Evolutionary conservation across 2,113 vertebrate species (phyloP), one percentile per base, ranked within the genome.

Genomic region (Pycnonotus jocosus): DNA sequence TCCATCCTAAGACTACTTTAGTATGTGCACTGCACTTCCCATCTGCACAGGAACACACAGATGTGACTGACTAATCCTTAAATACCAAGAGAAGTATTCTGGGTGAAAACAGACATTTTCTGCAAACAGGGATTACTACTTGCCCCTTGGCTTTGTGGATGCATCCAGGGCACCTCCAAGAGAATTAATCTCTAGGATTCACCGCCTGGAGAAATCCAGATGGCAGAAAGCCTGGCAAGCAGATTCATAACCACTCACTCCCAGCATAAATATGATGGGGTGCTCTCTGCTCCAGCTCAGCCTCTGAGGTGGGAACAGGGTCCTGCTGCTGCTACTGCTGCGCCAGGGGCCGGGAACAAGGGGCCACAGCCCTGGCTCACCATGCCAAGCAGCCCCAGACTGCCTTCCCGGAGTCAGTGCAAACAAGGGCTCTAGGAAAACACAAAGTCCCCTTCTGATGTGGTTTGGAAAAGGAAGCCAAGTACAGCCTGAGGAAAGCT

Each of bases 401-500:
- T 92, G 93, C 76, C 60, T 95, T 90, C 90, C 60, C 0, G 0
- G 44, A 95, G 85, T 90, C 90, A 88, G 85, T 81, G 86, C 76
- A 94, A 94, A 96, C 72, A 86, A 84, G 65, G 76, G 88, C 88
- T 94, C 76, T 69, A 94, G 72, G 47, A 90, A 97, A 96, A 96
- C 64, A 91, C 76, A n/a, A 86, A 88, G 80, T 68, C 61, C 44
- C 86, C 24, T 93, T 95, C 94, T 97, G 92, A 96, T 97, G 96
- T 95, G 93, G 96, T 93, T 95, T 88, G 64, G 92, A 81, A 94
- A 81, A 83, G 42, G 48, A 21, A 94, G 88, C 88, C 92, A 96
- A 95, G 72, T 70, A 86, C 56, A 95, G 95, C 86, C 80, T 4
- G 60, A 88, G 86, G 86, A 94, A 88, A 93, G 69, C 76, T 95